phyloP scores from a whole-genome alignment of 2,797 vertebrate species.

The Lithobates pipiens region DNA sequence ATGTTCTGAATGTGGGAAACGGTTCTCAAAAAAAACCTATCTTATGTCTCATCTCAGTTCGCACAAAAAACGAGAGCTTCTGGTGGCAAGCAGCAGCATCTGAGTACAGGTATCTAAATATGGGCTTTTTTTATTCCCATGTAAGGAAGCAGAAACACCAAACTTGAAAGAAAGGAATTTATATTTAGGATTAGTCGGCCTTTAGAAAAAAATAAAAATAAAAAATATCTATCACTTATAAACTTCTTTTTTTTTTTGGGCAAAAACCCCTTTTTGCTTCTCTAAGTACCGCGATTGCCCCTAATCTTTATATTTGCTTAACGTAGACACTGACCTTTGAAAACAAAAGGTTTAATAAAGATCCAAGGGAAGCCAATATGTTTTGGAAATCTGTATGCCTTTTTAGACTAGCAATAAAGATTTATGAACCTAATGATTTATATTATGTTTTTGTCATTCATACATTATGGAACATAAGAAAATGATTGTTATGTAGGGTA shows the following conservation, averaged over 20 bases:
- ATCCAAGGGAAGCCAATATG: not conserved
- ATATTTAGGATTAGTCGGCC: too few species aligned
- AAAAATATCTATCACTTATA: too few species aligned
- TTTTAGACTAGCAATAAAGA: not conserved
- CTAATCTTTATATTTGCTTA: not conserved
- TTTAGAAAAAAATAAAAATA: too few species aligned
- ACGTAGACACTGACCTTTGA: not conserved
- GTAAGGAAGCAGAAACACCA: too few species aligned
- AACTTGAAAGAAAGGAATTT: not conserved
- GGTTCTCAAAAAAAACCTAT: not conserved
- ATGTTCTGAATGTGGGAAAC: conserved; percentile 2
- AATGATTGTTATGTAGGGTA: too few species aligned
- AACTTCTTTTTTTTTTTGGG: too few species aligned
- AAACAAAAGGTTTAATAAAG: not conserved
- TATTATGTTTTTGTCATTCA: too few species aligned
- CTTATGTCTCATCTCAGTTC: not conserved
- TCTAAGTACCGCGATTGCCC: too few species aligned
- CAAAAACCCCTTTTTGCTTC: too few species aligned
- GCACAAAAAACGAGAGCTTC: not conserved
- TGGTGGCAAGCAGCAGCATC: not conserved
- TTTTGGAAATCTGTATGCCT: not conserved
- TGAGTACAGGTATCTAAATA: not conserved
- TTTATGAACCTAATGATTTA: not conserved
- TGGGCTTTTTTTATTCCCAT: not conserved
- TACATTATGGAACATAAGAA: too few species aligned